A percentile compares a stretch with the other conserved stretches of the same genome.
These are phyloP conservation scores for Hycleus phaleratus DNA, from an alignment of 1,140 invertebrate species.

Conservation along the genomic window DNA sequence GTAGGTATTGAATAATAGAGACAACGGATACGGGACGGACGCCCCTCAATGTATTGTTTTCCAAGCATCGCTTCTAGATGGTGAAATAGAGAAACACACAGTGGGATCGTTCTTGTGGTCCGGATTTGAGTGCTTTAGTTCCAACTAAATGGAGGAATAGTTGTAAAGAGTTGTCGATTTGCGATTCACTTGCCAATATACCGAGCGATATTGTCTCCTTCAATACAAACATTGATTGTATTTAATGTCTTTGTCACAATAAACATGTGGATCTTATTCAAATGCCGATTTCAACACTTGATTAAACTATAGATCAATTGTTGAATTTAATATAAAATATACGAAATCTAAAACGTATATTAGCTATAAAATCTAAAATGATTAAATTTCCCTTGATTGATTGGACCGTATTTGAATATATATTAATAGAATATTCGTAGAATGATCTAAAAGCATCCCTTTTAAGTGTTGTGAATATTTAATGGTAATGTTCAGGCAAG, in stretches of 20 bases:
- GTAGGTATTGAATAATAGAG: neutral
- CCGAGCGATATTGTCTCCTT: conserved; percentile 6
- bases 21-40: neutral
- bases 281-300: too few species aligned
- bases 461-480: conserved; percentile 29
- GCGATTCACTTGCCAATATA: conserved; percentile 1
- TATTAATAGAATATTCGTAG: conserved; percentile 19
- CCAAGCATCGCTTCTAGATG: too few species aligned
- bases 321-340: too few species aligned
- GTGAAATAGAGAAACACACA: too few species aligned
- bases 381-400: conserved; percentile 13
- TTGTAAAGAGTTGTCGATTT: conserved; percentile 9
- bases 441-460: conserved; percentile 25
- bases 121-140: conserved; percentile 1
- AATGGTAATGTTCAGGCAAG: conserved; percentile 18
- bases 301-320: too few species aligned
- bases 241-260: conserved; percentile 11
- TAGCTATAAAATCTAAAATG: neutral
- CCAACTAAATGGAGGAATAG: neutral
- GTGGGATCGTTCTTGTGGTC: conserved; percentile 5
- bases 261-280: too few species aligned
- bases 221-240: conserved; percentile 1
- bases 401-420: conserved; percentile 19
- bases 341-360: too few species aligned
- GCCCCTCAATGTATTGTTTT: conserved; percentile 2